phyloP scores from a whole-genome alignment of 2,888 invertebrate genomes.

The Latheticus oryzae region DNA sequence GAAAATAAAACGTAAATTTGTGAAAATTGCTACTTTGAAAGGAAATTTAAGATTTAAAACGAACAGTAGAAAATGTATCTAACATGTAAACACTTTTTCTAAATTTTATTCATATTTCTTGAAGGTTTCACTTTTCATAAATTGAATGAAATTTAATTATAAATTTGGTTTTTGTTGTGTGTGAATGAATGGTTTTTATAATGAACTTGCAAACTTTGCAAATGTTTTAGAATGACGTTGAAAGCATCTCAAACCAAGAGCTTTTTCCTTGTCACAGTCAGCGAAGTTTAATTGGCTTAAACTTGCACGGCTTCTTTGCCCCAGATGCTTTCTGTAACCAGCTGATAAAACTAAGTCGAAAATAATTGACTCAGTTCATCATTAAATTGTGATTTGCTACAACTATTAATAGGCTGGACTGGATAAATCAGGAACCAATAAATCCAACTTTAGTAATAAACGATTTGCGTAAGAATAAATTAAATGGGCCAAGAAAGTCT shows the following conservation, averaged over 20 bases:
- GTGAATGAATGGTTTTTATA: slow-evolving; percentile 29
- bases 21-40: too few species aligned
- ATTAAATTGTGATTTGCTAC: slow-evolving; percentile 9
- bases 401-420: slow-evolving; percentile 3
- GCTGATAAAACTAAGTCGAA: slow-evolving; percentile 46
- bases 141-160: slow-evolving; percentile 20
- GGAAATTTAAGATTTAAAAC: too few species aligned
- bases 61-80: too few species aligned
- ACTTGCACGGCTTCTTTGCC: slow-evolving; percentile 52
- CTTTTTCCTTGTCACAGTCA: slow-evolving; percentile 42
- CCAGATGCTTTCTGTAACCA: slow-evolving; percentile 38
- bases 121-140: too few species aligned
- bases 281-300: slow-evolving; percentile 54
- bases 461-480: too few species aligned
- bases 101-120: background rate
- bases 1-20: too few species aligned
- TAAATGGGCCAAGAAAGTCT: background rate
- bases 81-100: too few species aligned
- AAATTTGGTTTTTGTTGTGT: slow-evolving; percentile 24
- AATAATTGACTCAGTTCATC: slow-evolving; percentile 49
- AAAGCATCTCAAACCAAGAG: slow-evolving; percentile 33
- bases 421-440: slow-evolving; percentile 10
- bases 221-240: slow-evolving; percentile 19
- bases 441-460: too few species aligned
- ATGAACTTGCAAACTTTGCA: slow-evolving; percentile 34